Evolutionary conservation across 2,797 vertebrate genomes (phyloP).

Genomic region (Notolepis coatsorum): DNA sequence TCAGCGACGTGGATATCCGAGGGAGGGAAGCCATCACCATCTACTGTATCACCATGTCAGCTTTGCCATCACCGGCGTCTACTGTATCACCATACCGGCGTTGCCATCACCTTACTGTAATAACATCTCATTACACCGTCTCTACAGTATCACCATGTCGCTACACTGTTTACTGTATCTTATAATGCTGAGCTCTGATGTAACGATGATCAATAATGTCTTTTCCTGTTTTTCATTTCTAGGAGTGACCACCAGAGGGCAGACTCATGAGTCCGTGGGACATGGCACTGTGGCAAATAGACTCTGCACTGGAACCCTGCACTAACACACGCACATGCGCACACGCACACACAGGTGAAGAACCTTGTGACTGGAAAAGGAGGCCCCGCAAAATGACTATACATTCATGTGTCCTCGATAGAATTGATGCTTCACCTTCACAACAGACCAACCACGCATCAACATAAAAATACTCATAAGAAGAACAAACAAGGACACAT

Average conservation of each 20-base stretch:
- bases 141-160: too few relatives aligned
- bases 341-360: slow-evolving; percentile 4
- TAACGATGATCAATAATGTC: too few relatives aligned
- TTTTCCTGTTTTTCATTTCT: slow-evolving; percentile 8
- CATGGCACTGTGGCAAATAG: slow-evolving; percentile 22
- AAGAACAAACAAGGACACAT: not conserved
- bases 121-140: too few relatives aligned
- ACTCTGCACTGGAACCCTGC: slow-evolving; percentile 24
- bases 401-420: not conserved
- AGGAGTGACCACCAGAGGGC: slow-evolving; percentile 66
- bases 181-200: not conserved
- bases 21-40: too few relatives aligned
- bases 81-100: too few relatives aligned
- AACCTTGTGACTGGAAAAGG: slow-evolving; percentile 6
- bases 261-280: not conserved
- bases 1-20: too few relatives aligned
- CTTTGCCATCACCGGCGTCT: too few relatives aligned
- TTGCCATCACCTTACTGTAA: too few relatives aligned
- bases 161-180: not conserved
- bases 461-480: not conserved
- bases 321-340: slow-evolving; percentile 5
- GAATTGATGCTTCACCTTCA: slow-evolving; percentile 7
- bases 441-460: not conserved
- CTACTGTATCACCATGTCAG: too few relatives aligned
- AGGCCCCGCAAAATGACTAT: not conserved